Evolutionary conservation across 2,113 vertebrate species (phyloP).

Genomic region (Corythornis vintsioides): DNA sequence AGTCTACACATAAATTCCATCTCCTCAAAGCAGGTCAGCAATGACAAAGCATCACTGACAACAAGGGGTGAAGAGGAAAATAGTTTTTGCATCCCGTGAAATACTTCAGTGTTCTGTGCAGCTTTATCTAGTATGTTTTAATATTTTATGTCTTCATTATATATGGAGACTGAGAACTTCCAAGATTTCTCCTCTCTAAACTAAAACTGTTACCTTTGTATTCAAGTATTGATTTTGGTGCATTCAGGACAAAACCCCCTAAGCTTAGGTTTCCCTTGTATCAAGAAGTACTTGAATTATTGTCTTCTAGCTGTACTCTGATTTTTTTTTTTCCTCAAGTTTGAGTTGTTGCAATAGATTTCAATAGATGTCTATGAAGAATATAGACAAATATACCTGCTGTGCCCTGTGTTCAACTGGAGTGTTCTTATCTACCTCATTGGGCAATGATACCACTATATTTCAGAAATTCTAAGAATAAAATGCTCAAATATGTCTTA

Average conservation of each 20-base stretch:
- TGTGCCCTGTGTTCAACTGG: neutral
- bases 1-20: neutral
- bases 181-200: neutral
- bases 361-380: neutral
- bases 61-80: neutral
- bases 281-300: neutral
- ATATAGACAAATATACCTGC: neutral
- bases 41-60: neutral
- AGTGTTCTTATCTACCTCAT: neutral
- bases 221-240: neutral
- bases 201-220: rapidly evolving
- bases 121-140: neutral
- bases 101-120: neutral
- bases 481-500: neutral
- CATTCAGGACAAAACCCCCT: rapidly evolving
- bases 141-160: neutral
- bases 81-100: neutral
- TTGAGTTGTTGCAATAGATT: neutral
- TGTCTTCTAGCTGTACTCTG: neutral
- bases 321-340: neutral
- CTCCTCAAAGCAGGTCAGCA: neutral
- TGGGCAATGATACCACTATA: neutral
- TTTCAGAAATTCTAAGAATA: neutral
- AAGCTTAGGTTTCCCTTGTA: neutral
- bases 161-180: neutral